Percentiles rank a stretch among this genome's conserved stretches.
Conservation (phyloP, 2,888 invertebrate genomes). For the Magallana nippona region DNA sequence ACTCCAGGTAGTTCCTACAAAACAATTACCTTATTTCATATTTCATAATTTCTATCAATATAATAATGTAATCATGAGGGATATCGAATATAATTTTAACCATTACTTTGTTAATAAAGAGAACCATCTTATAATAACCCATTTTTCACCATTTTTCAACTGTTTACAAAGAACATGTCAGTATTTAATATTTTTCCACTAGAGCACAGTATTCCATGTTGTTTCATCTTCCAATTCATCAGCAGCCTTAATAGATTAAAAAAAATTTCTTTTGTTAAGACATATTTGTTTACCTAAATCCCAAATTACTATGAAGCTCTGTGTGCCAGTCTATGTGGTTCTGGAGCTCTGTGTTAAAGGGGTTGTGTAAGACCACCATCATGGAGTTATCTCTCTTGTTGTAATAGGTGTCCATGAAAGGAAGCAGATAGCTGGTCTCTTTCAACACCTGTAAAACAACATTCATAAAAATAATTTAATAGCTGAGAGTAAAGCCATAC, state of each 20-base stretch:
- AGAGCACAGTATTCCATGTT: too few relatives aligned
- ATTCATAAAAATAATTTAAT: too few relatives aligned
- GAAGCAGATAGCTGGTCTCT: slow-evolving; percentile 73
- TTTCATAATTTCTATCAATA: background rate
- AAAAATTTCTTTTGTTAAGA: background rate
- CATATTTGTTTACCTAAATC: slow-evolving; percentile 74
- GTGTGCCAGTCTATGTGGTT: slow-evolving; percentile 76
- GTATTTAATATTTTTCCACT: too few relatives aligned
- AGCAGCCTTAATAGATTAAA: too few relatives aligned
- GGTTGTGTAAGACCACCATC: slow-evolving; percentile 78
- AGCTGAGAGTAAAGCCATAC: too few relatives aligned
- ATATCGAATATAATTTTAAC: too few relatives aligned
- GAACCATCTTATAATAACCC: too few relatives aligned
- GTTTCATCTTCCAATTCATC: too few relatives aligned
- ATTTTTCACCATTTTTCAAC: too few relatives aligned
- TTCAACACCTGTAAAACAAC: slow-evolving; percentile 68
- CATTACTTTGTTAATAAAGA: too few relatives aligned
- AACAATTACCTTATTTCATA: background rate
- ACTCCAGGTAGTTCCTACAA: slow-evolving; percentile 78
- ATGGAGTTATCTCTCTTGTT: slow-evolving; percentile 77
- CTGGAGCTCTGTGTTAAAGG: slow-evolving; percentile 71
- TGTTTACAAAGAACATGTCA: too few relatives aligned
- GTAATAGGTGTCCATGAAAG: slow-evolving; percentile 77
- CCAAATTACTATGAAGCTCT: slow-evolving; percentile 78
- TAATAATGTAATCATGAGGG: too few relatives aligned